phyloP scores from a whole-genome alignment of 2,888 invertebrate species.

The Atethmia centrago region DNA sequence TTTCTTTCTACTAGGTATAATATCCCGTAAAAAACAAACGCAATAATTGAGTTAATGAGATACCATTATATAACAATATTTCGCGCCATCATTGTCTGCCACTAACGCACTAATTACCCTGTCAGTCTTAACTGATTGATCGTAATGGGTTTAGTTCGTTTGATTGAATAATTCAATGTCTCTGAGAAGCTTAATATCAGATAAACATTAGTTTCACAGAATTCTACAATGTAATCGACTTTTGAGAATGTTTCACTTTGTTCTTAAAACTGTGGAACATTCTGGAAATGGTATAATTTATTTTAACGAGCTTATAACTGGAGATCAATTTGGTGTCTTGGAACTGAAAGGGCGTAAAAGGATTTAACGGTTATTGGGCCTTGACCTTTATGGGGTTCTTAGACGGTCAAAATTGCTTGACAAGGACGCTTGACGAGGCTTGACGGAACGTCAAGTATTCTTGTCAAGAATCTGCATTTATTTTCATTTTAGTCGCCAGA shows the following conservation, averaged over 20 bases:
- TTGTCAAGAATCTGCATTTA: too few relatives aligned
- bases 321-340: conserved; percentile 19
- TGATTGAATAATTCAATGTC: conserved; percentile 59
- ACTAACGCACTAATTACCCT: conserved; percentile 66
- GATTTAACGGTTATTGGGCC: conserved; percentile 4
- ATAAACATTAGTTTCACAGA: conserved; percentile 45
- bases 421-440: too few relatives aligned
- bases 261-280: conserved; percentile 35
- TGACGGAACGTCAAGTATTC: too few relatives aligned
- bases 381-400: too few relatives aligned
- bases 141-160: conserved; percentile 54
- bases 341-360: neutral
- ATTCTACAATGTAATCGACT: conserved; percentile 41
- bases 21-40: neutral
- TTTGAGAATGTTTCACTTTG: conserved; percentile 41
- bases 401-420: too few relatives aligned
- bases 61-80: conserved; percentile 58
- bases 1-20: too few relatives aligned
- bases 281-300: conserved; percentile 44
- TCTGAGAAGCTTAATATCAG: conserved; percentile 46
- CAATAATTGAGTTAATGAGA: conserved; percentile 36
- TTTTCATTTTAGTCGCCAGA: too few relatives aligned
- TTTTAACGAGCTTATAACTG: conserved; percentile 23
- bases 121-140: conserved; percentile 67
- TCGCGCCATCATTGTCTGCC: conserved; percentile 61